A percentile compares a stretch with the other conserved stretches of the same genome.
Evolutionary conservation across 2,888 invertebrate genomes (phyloP).

Genomic region (Sinopyrophorus schimmeli): DNA sequence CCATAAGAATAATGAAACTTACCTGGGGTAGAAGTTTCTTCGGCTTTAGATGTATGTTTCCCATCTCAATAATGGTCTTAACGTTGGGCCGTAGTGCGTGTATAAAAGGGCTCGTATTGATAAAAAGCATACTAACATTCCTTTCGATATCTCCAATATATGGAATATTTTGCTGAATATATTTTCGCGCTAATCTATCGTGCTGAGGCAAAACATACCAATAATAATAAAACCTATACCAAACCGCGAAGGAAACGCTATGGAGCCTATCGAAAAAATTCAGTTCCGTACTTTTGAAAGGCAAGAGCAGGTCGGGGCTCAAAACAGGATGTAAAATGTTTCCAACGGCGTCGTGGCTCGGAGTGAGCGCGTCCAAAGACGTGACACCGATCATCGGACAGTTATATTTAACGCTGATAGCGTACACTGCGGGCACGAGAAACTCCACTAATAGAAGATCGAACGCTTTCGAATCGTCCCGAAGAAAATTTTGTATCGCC

Average conservation of each 20-base stretch:
- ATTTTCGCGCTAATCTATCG: slow-evolving; percentile 43
- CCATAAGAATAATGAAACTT: no score
- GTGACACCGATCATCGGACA: slow-evolving; percentile 35
- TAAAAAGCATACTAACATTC: slow-evolving; percentile 45
- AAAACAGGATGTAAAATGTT: slow-evolving; percentile 41
- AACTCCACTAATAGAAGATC: slow-evolving; percentile 42
- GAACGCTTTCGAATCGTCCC: slow-evolving; percentile 35
- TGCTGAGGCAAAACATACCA: slow-evolving; percentile 39
- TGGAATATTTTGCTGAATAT: slow-evolving; percentile 48
- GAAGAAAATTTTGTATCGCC: slow-evolving; percentile 39
- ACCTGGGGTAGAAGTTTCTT: slow-evolving; percentile 43
- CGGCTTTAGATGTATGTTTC: slow-evolving; percentile 43
- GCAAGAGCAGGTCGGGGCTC: slow-evolving; percentile 43
- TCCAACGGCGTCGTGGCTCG: slow-evolving; percentile 40
- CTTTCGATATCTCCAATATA: slow-evolving; percentile 44
- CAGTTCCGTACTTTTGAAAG: slow-evolving; percentile 50
- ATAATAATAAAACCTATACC: slow-evolving; percentile 36
- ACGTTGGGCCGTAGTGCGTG: slow-evolving; percentile 43
- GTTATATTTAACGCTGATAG: slow-evolving; percentile 37
- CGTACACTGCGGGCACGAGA: slow-evolving; percentile 31
- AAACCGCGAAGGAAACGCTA: slow-evolving; percentile 41
- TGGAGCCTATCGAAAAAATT: slow-evolving; percentile 51
- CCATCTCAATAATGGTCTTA: slow-evolving; percentile 45
- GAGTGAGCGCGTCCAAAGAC: slow-evolving; percentile 41
- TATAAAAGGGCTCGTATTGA: slow-evolving; percentile 46